Base-by-base conservation (phyloP, 2,113 vertebrate species). In the Tympanuchus pallidicinctus region DNA sequence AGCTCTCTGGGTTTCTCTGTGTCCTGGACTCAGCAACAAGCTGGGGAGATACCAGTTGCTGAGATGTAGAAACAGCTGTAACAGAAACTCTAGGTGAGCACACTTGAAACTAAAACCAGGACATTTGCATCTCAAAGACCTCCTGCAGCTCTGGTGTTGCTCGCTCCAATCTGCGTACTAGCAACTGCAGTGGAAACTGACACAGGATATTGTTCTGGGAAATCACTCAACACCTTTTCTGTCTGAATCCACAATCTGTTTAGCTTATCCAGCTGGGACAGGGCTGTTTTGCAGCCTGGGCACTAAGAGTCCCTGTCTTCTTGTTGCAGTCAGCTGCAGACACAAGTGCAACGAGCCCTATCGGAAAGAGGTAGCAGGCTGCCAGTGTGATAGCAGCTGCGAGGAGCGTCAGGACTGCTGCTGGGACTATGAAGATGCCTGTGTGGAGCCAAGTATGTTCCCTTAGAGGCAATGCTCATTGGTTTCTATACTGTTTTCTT, bases 401-500 rank as follows among this genome's bases (percentile, higher is more conserved):
- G 76, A 28, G 40, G 74, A 70, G 4, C 96, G 89, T 42, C 70
- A 28, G 4, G 94, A 97, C 57, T 98, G 98, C 90, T 98, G 98
- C 92, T 98, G 95, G 97, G 98, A 98, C 92, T 98, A 98, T 6
- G 85, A 97, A 64, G 95, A 95, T 16, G 47, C 89, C 56, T 98
- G 98, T 5, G 52, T 97, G 73, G 50, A 95, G 69, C 94, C 98
- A 97, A 96, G 98, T 98, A 97, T 2, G 97, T 90, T 42, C 71
- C 30, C 12, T 8, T 21, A 43, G 21, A 71, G 63, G 15, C 77
- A 45, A 10, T 34, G 25, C 56, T 83, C 30, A 6, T 67, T 54
- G 65, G 5, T 52, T 18, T 67, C 36, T 38, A 36, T 67, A 69
- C 75, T 80, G 14, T 14, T 66, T 69, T 36, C 47, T 54, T 73